Conservation (phyloP, 1,140 invertebrate genomes). For the Aradophagus sp. region DNA sequence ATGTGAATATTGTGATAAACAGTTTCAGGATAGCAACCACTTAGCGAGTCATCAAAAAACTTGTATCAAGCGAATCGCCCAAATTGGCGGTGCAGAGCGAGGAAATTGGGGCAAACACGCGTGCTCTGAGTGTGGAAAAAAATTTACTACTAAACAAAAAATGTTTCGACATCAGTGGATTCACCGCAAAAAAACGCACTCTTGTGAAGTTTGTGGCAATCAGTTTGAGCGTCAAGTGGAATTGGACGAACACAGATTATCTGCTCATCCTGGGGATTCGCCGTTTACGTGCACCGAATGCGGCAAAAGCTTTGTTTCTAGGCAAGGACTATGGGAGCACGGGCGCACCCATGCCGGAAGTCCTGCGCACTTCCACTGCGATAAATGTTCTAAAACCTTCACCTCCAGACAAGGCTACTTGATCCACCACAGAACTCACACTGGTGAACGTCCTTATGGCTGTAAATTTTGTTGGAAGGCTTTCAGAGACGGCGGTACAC, state of each 20-base stretch:
- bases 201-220: conserved; percentile 72
- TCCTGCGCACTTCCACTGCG: conserved; percentile 77
- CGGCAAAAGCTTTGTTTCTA: conserved; percentile 73
- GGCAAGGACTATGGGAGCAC: conserved; percentile 75
- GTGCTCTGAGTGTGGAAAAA: conserved; percentile 73
- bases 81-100: conserved; percentile 59
- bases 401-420: conserved; percentile 81
- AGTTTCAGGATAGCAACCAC: conserved; percentile 67
- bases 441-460: conserved; percentile 79
- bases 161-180: conserved; percentile 76
- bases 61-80: conserved; percentile 68
- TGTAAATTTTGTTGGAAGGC: conserved; percentile 88
- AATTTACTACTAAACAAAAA: conserved; percentile 75
- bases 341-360: conserved; percentile 72
- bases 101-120: conserved; percentile 71
- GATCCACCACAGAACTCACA: conserved; percentile 79
- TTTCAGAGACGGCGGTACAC: conserved; percentile 78
- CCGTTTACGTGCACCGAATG: conserved; percentile 73
- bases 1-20: conserved; percentile 72
- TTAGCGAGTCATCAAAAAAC: conserved; percentile 67
- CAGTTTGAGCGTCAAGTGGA: conserved; percentile 72
- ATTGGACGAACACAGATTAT: conserved; percentile 71
- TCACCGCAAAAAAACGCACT: conserved; percentile 74
- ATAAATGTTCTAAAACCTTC: conserved; percentile 74
- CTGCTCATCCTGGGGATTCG: conserved; percentile 71